Percentiles rank a stretch among this genome's conserved stretches.
phyloP scores from a whole-genome alignment of 2,888 invertebrate species.

The Hecatera dysodea region DNA sequence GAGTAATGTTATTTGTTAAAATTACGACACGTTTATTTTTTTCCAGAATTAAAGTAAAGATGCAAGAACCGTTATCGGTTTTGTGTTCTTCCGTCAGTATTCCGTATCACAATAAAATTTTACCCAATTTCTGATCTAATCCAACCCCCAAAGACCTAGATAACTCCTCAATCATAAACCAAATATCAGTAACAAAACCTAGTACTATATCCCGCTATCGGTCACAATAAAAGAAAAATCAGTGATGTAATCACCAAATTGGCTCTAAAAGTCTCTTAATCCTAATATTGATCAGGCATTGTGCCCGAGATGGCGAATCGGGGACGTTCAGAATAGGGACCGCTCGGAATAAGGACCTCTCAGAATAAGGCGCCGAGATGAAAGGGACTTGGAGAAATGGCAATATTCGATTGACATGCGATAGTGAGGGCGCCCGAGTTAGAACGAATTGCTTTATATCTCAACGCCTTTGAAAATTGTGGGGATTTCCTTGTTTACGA shows the following conservation, averaged over 20 bases:
- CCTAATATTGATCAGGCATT: constrained; percentile 60
- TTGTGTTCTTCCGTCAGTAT: not conserved
- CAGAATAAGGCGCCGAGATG: constrained; percentile 62
- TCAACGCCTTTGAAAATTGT: constrained; percentile 18
- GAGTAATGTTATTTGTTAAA: too few relatives aligned
- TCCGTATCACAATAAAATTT: not conserved
- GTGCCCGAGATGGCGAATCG: constrained; percentile 50
- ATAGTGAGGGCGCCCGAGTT: constrained; percentile 39
- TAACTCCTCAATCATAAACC: not conserved
- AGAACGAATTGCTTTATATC: constrained; percentile 47
- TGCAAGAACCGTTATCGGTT: too few relatives aligned
- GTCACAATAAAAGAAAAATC: constrained; percentile 62
- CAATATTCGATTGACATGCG: constrained; percentile 64
- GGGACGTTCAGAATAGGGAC: constrained; percentile 60
- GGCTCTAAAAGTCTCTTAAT: constrained; percentile 66
- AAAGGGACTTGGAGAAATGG: constrained; percentile 61
- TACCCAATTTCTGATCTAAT: not conserved
- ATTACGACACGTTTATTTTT: not conserved
- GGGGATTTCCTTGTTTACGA: constrained; percentile 8
- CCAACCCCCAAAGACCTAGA: not conserved
- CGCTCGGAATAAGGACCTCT: constrained; percentile 59
- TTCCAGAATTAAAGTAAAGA: too few relatives aligned
- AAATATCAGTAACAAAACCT: too few relatives aligned
- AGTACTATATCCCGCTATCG: constrained; percentile 15
- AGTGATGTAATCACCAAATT: constrained; percentile 58